phyloP scores from a whole-genome alignment of 2,113 vertebrate species.

The Peromyscus leucopus region DNA sequence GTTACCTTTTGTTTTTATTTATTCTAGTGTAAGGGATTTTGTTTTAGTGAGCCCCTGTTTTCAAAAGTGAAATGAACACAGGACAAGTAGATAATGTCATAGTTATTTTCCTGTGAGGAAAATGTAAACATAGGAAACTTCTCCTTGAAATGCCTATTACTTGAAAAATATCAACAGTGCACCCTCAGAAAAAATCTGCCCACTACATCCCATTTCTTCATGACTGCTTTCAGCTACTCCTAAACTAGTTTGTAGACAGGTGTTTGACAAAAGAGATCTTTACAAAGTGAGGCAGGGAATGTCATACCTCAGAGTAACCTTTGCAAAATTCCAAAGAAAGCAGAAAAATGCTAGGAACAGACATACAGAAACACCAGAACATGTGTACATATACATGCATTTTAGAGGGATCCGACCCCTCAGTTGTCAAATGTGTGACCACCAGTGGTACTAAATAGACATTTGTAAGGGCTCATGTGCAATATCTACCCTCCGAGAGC shows the following conservation, averaged over 20 bases:
- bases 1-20: conserved; percentile 41
- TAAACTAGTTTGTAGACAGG: not conserved
- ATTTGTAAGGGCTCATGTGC: not conserved
- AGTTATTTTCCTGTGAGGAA: conserved; percentile 52
- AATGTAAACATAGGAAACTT: conserved; percentile 37
- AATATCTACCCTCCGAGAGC: not conserved
- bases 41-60: conserved; percentile 37
- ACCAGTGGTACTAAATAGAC: not conserved
- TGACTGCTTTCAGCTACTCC: conserved; percentile 7
- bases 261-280: not conserved
- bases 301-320: not conserved
- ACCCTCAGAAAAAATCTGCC: not conserved
- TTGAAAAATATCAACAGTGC: not conserved
- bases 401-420: not conserved
- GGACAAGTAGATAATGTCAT: not conserved
- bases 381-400: not conserved
- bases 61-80: conserved; percentile 20
- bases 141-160: not conserved
- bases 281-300: not conserved
- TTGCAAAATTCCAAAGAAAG: conserved; percentile 40
- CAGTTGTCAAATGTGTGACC: not conserved
- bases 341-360: not conserved
- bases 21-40: not conserved
- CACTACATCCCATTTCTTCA: not conserved
- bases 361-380: not conserved